Conservation (phyloP, 2,113 vertebrate genomes). For the Grammomys surdaster region DNA sequence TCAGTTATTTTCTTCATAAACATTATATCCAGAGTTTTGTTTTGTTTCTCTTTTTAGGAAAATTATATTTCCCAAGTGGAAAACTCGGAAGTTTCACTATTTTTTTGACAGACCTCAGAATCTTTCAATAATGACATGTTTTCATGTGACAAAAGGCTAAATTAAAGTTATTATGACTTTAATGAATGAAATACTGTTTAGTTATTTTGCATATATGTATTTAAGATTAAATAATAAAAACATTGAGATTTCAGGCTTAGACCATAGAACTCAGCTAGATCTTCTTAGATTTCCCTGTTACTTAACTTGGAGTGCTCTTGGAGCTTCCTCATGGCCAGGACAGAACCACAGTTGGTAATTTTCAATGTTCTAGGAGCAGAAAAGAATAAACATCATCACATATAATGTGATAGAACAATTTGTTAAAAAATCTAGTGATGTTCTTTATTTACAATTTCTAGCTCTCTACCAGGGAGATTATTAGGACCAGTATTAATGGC, state of each 20-base stretch:
- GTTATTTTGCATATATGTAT: neutral
- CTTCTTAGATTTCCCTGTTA: constrained; percentile 10
- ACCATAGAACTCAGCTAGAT: neutral
- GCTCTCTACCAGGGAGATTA: neutral
- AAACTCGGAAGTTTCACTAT: neutral
- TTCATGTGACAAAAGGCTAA: neutral
- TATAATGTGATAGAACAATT: neutral
- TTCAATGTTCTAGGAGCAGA: constrained; percentile 25
- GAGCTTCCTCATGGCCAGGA: constrained; percentile 91
- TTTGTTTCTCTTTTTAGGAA: neutral
- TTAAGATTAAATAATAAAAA: neutral
- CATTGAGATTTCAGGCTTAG: neutral
- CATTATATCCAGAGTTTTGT: too few species aligned
- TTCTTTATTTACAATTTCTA: neutral
- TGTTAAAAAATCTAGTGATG: neutral
- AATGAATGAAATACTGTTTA: neutral
- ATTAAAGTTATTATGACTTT: neutral
- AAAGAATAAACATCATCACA: constrained; percentile 3
- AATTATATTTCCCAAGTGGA: neutral
- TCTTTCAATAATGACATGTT: neutral
- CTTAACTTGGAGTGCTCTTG: constrained; percentile 93
- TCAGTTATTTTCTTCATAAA: too few species aligned
- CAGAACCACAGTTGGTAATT: too few species aligned
- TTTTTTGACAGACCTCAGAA: neutral
- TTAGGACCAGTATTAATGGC: too few species aligned